A percentile compares a stretch with the other conserved stretches of the same genome.
Evolutionary conservation across 1,140 invertebrate species (phyloP).

Genomic region (Propsilocerus akamusi): DNA sequence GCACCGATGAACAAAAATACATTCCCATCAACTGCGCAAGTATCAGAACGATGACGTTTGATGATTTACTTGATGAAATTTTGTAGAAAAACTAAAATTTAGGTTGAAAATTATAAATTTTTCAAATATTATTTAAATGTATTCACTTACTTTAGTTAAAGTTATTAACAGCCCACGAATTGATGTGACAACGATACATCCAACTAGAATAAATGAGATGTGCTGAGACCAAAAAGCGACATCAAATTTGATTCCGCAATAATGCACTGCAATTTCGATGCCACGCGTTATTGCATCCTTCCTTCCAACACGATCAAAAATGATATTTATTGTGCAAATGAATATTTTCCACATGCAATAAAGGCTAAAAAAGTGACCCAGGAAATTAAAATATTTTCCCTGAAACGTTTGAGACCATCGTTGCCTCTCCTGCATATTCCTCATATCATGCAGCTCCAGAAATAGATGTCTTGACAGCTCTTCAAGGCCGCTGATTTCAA

Average conservation of each 20-base stretch:
- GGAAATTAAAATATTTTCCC: slow-evolving; percentile 96
- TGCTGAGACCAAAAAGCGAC: slow-evolving; percentile 98
- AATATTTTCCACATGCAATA: slow-evolving; percentile 99
- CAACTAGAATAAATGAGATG: slow-evolving; percentile 91
- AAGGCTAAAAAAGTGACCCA: slow-evolving; percentile 96
- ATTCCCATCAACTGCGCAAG: slow-evolving; percentile 99
- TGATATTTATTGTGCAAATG: slow-evolving; percentile 95
- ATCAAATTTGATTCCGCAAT: slow-evolving; percentile 92
- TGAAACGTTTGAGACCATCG: slow-evolving; percentile 94
- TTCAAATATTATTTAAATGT: not conserved
- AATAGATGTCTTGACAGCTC: slow-evolving; percentile 89
- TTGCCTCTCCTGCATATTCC: slow-evolving; percentile 81
- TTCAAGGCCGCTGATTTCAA: slow-evolving; percentile 76
- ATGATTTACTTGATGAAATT: slow-evolving; percentile 98
- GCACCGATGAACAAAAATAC: slow-evolving; percentile 97
- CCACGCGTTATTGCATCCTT: slow-evolving; percentile 95
- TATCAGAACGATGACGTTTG: slow-evolving; percentile 93
- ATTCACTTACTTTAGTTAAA: slow-evolving; percentile 70
- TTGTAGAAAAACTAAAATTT: slow-evolving; percentile 95
- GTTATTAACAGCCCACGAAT: slow-evolving; percentile 91
- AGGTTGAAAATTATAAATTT: not conserved
- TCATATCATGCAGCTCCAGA: slow-evolving; percentile 84
- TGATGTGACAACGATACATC: slow-evolving; percentile 96
- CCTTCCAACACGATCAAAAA: slow-evolving; percentile 96
- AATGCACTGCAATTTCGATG: slow-evolving; percentile 92